phyloP scores from a whole-genome alignment of 2,797 vertebrate genomes.

The Merluccius polli region DNA sequence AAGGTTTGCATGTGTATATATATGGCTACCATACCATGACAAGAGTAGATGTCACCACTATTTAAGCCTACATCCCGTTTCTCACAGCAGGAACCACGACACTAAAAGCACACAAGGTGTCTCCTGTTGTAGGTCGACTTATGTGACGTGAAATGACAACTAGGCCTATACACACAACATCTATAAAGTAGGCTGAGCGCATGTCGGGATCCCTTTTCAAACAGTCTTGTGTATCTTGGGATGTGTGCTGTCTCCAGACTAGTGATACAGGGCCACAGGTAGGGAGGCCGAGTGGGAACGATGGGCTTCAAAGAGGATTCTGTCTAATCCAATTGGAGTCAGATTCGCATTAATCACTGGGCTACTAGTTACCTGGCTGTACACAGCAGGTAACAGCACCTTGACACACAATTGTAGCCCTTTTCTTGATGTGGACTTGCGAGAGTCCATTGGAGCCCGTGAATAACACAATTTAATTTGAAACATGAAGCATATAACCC shows the following conservation, averaged over 20 bases:
- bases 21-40: too few relatives aligned
- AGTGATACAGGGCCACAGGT: conserved; percentile 34
- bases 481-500: not conserved
- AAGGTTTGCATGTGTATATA: conserved; percentile 76
- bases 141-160: not conserved
- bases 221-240: not conserved
- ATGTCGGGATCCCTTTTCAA: not conserved
- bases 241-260: not conserved
- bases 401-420: not conserved
- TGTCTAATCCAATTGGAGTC: conserved; percentile 66
- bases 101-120: not conserved
- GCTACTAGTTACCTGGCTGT: conserved; percentile 54
- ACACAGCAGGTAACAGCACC: conserved; percentile 25
- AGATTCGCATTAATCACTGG: conserved; percentile 59
- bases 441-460: not conserved
- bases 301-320: conserved; percentile 69
- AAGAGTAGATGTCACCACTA: not conserved
- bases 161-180: not conserved
- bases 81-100: not conserved
- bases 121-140: too few relatives aligned
- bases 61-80: too few relatives aligned
- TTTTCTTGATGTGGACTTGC: not conserved
- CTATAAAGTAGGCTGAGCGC: too few relatives aligned
- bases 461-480: not conserved
- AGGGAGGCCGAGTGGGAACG: conserved; percentile 43